phyloP scores from a whole-genome alignment of 2,797 vertebrate genomes.

The Eurystomus glaucurus region DNA sequence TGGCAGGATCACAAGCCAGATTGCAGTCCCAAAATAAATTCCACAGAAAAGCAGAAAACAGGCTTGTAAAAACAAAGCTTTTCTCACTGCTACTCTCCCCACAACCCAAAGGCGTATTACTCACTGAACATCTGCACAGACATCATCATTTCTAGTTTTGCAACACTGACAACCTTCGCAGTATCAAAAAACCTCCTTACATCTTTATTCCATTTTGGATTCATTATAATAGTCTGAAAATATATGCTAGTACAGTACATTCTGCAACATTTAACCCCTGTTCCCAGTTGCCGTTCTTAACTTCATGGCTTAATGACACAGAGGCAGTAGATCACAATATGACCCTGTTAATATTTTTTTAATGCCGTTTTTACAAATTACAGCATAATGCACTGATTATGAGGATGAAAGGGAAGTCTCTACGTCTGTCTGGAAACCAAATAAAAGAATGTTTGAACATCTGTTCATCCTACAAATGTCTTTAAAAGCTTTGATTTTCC shows the following conservation, averaged over 20 bases:
- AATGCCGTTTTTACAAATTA: conserved; percentile 84
- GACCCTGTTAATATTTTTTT: conserved; percentile 78
- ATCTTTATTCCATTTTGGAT: conserved; percentile 62
- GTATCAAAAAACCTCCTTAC: conserved; percentile 29
- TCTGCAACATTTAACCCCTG: conserved; percentile 59
- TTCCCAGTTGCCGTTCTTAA: conserved; percentile 28
- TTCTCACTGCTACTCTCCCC: background rate
- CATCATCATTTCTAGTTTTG: conserved; percentile 47
- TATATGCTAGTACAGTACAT: conserved; percentile 28
- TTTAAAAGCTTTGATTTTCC: conserved; percentile 78
- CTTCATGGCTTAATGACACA: conserved; percentile 67
- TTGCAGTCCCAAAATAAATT: conserved; percentile 41
- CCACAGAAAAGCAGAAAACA: conserved; percentile 43
- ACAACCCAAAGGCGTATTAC: background rate
- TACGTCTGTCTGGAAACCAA: conserved; percentile 77
- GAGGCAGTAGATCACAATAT: conserved; percentile 76
- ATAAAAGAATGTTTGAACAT: conserved; percentile 75
- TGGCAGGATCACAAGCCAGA: conserved; percentile 5
- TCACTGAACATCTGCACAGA: conserved; percentile 49
- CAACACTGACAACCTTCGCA: conserved; percentile 42
- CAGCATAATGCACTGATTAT: conserved; percentile 80
- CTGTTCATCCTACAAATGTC: conserved; percentile 78
- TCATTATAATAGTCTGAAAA: conserved; percentile 34
- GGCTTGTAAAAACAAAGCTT: conserved; percentile 51
- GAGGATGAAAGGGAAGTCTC: conserved; percentile 80